Evolutionary conservation across 2,797 vertebrate genomes (phyloP).

Genomic region (Poeciliopsis paucimaculata): DNA sequence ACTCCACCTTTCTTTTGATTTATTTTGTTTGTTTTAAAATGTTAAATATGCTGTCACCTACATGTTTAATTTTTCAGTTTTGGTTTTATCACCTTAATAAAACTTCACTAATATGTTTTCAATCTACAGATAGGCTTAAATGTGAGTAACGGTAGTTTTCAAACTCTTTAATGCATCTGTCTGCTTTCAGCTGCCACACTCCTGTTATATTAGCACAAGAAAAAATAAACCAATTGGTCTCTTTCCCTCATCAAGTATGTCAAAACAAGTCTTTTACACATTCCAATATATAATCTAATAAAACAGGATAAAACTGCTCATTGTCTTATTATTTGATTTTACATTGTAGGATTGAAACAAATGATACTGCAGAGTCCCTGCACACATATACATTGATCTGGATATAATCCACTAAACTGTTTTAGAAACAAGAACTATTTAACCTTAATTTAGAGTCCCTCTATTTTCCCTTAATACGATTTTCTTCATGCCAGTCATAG

Average conservation of each 20-base stretch:
- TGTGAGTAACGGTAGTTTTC: background rate
- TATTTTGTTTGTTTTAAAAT: background rate
- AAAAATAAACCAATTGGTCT: background rate
- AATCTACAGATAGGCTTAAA: background rate
- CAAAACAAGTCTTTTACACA: background rate
- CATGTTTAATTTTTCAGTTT: background rate
- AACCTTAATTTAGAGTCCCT: conserved; percentile 59
- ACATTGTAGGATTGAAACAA: conserved; percentile 18
- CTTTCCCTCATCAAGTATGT: background rate
- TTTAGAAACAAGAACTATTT: conserved; percentile 59
- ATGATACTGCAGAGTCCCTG: conserved; percentile 16
- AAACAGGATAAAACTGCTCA: background rate
- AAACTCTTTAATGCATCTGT: background rate
- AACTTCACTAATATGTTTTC: background rate
- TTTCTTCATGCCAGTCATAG: conserved; percentile 65
- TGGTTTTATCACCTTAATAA: background rate
- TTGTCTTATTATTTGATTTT: conserved; percentile 13
- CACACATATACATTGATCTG: conserved; percentile 34
- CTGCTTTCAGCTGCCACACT: background rate
- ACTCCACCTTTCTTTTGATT: background rate
- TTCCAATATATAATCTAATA: background rate
- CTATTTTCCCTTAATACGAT: conserved; percentile 68
- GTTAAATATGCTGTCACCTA: background rate
- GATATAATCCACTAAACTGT: conserved; percentile 53
- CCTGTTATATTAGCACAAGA: background rate